Evolutionary conservation across 2,113 vertebrate species (phyloP).

Genomic region (Hipposideros armiger): DNA sequence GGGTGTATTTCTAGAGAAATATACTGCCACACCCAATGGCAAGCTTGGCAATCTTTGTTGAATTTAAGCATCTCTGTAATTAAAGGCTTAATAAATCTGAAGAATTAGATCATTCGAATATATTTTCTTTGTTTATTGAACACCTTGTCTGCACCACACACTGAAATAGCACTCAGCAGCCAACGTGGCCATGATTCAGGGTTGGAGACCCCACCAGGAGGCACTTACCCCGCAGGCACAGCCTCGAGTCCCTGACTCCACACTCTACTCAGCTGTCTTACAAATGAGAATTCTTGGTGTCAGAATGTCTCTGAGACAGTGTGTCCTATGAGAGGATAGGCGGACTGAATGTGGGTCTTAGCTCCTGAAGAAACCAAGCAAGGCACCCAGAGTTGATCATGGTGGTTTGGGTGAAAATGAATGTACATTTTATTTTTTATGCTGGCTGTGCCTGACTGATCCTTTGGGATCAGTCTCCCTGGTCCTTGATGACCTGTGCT

Average conservation of each 20-base stretch:
- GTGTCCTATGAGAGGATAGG: not conserved
- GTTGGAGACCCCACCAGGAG: not conserved
- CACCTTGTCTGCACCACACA: not conserved
- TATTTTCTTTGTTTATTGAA: not conserved
- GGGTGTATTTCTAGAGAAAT: not conserved
- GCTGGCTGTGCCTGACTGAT: not conserved
- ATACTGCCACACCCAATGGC: not conserved
- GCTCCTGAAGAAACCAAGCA: slow-evolving; percentile 1
- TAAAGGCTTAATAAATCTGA: not conserved
- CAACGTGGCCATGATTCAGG: not conserved
- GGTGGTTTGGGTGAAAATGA: not conserved
- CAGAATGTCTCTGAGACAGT: not conserved
- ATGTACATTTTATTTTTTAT: not conserved
- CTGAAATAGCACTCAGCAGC: not conserved
- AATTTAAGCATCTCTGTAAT: slow-evolving; percentile 44
- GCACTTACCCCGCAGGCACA: not conserved
- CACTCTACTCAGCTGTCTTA: not conserved
- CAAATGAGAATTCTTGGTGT: not conserved
- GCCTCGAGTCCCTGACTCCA: not conserved
- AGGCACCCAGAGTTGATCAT: not conserved
- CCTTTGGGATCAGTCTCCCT: not conserved
- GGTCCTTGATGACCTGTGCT: not conserved
- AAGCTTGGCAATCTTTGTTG: not conserved
- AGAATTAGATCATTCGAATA: not conserved
- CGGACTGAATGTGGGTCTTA: not conserved